Conservation (phyloP, 2,113 vertebrate species). For the Solenodon paradoxus region DNA sequence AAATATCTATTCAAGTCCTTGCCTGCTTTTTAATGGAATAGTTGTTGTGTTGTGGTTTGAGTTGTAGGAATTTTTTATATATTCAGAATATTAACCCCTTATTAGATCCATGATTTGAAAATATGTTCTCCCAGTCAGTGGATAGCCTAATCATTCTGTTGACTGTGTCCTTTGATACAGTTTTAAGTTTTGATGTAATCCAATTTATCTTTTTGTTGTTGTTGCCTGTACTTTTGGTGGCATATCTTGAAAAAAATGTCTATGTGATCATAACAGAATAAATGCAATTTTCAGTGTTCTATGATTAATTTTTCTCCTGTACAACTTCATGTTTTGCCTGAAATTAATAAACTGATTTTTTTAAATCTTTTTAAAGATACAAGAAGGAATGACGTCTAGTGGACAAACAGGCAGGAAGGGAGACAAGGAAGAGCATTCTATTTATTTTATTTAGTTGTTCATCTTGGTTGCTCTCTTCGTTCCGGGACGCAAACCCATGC, state of each 20-base stretch:
- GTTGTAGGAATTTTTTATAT: background rate
- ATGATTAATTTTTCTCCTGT: background rate
- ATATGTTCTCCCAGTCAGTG: background rate
- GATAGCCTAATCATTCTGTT: background rate
- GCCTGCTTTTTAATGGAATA: background rate
- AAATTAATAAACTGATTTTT: conserved; percentile 56
- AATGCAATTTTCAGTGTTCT: background rate
- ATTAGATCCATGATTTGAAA: background rate
- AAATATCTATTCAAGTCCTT: background rate
- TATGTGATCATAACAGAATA: background rate
- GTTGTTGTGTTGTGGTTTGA: background rate
- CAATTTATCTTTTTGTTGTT: background rate
- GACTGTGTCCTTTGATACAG: background rate
- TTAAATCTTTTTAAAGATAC: too few species aligned
- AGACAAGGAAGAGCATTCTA: too few species aligned
- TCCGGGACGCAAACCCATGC: too few species aligned
- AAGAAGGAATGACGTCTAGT: too few species aligned
- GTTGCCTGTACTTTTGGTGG: background rate
- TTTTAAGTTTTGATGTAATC: background rate
- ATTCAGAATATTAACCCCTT: background rate
- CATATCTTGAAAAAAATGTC: background rate
- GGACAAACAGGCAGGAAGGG: too few species aligned
- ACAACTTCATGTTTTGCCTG: background rate
- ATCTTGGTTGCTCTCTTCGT: background rate
- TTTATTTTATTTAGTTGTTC: too few species aligned